Percentiles rank a stretch among this genome's conserved stretches.
Conservation (phyloP, 2,113 vertebrate genomes). For the Sorex fumeus region DNA sequence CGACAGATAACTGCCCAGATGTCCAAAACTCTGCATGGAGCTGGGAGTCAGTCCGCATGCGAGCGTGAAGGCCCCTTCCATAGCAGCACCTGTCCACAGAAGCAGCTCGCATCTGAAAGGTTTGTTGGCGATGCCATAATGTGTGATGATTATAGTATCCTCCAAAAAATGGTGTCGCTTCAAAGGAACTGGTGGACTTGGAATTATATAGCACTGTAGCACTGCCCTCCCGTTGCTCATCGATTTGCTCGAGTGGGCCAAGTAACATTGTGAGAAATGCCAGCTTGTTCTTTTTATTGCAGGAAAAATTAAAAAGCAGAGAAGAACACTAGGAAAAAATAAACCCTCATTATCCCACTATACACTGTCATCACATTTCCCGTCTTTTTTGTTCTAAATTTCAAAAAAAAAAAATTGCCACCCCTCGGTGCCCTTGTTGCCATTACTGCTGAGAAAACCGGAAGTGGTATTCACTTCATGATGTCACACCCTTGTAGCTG, state of each 20-base stretch:
- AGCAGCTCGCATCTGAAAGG: slow-evolving; percentile 34
- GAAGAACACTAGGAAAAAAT: slow-evolving; percentile 66
- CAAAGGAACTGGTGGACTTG: slow-evolving; percentile 34
- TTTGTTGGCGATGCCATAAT: neutral
- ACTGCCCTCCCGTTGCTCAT: no score
- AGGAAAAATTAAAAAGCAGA: slow-evolving; percentile 61
- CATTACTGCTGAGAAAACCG: no score
- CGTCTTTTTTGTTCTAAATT: neutral
- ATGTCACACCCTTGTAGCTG: no score
- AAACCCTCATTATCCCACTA: slow-evolving; percentile 22
- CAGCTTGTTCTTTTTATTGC: slow-evolving; percentile 53
- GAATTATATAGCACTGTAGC: neutral
- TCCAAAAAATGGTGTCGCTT: slow-evolving; percentile 37
- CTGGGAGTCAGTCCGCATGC: neutral
- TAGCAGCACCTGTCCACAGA: neutral
- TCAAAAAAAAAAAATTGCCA: no score
- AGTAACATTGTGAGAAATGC: no score
- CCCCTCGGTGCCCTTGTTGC: no score
- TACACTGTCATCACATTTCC: slow-evolving; percentile 40
- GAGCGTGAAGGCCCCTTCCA: neutral
- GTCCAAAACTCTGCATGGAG: neutral
- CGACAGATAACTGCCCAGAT: neutral
- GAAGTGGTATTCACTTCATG: no score
- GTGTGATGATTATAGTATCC: slow-evolving; percentile 16
- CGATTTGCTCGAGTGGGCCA: no score